Evolutionary conservation across 2,113 vertebrate genomes (phyloP), one percentile per base, ranked within the genome.

Genomic region (Podilymbus podiceps): DNA sequence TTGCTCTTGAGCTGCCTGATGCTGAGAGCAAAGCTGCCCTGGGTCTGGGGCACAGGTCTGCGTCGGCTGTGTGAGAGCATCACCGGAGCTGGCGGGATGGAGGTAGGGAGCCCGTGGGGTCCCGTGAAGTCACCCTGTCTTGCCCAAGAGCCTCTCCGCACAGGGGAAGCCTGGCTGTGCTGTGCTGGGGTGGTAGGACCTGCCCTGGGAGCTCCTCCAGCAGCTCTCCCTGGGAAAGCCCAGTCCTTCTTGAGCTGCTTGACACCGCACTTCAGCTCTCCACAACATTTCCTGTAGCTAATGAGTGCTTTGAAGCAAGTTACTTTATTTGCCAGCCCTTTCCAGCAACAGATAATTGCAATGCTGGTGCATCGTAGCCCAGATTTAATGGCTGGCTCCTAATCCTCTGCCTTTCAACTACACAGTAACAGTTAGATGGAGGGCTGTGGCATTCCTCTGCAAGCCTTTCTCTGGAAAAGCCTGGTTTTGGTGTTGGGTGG

Each of bases 71-170:
- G 58, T 3, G 27, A 58, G 60, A 59, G 60, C 68, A 55, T 35
- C 0, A 0, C 12, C 0, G 4, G 42, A 59, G 73, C 50, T 25
- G 42, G 10, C 1, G 30, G 44, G 13, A 46, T 9, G 62, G 49
- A 76, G 62, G 47, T 4, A 11, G 52, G 75, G 44, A 89, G 66
- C 74, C 46, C 0, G 0, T 10, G 52, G 52, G 15, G 35, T 42
- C 15, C 33, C 1, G 3, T 24, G 19, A 4, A 11, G 23, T 24
- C 31, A 19, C 38, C 0, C 0, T 13, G 22, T 17, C n/a, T 58
- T 31, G 56, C 9, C 47, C 31, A n/a, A 81, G 79, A 78, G 33
- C 19, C 13, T 47, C 21, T 77, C 46, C 4, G 15, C 71, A n/a
- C 4, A 9, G 24, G 55, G 16, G 23, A 16, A 76, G 19, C 38